Conservation (phyloP, 2,797 vertebrate species). For the Danio choprae region DNA sequence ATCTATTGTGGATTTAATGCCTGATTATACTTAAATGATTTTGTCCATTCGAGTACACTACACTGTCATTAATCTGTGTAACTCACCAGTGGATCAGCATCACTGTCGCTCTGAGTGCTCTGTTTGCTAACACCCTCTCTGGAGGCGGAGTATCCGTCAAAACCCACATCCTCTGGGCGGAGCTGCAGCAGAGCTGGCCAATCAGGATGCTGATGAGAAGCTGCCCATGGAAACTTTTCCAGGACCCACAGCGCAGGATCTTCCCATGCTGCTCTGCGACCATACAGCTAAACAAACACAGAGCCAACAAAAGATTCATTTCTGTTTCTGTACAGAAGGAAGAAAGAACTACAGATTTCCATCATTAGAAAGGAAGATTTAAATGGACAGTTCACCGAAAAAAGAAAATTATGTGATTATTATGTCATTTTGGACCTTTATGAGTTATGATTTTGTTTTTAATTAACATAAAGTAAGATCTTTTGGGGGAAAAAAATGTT, state of each 20-base stretch:
- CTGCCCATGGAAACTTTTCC: slow-evolving; percentile 93
- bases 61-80: background rate
- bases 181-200: slow-evolving; percentile 96
- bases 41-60: no score
- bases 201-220: slow-evolving; percentile 86
- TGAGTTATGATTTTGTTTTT: no score
- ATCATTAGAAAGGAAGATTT: no score
- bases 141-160: slow-evolving; percentile 89
- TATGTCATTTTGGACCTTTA: no score
- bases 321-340: background rate
- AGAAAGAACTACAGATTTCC: background rate
- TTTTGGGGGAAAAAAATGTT: no score
- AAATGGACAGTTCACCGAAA: no score
- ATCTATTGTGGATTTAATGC: no score
- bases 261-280: slow-evolving; percentile 92
- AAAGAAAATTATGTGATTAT: no score
- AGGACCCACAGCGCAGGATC: slow-evolving; percentile 97
- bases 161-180: slow-evolving; percentile 96
- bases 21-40: no score
- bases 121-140: slow-evolving; percentile 90
- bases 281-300: slow-evolving; percentile 84
- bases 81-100: slow-evolving; percentile 95
- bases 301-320: background rate
- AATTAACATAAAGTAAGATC: no score
- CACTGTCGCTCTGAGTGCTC: slow-evolving; percentile 86